Evolutionary conservation across 1,140 invertebrate species (phyloP).

Genomic region (Leptestheria dahalacensis): DNA sequence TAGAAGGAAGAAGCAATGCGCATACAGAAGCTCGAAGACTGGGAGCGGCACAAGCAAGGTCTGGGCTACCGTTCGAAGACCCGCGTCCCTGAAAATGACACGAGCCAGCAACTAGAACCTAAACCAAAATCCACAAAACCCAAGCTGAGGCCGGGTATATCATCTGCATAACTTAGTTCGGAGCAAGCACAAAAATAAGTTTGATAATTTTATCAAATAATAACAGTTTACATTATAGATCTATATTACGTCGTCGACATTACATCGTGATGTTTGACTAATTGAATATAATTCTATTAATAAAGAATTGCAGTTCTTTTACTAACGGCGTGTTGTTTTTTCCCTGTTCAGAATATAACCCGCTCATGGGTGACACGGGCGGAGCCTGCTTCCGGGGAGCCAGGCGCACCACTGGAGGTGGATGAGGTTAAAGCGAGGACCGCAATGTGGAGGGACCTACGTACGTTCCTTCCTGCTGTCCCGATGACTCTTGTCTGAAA

Average conservation of each 20-base stretch:
- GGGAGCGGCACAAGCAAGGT: constrained; percentile 8
- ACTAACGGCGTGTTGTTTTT: background rate
- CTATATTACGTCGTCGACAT: too few relatives aligned
- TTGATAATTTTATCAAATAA: too few relatives aligned
- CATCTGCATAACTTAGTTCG: too few relatives aligned
- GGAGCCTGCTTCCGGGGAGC: background rate
- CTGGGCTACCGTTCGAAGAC: constrained; percentile 5
- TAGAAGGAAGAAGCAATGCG: constrained; percentile 8
- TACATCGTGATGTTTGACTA: too few relatives aligned
- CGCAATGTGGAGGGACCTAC: background rate
- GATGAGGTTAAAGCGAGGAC: constrained; percentile 12
- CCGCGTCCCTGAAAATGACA: background rate
- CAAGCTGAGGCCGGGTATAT: constrained; percentile 1
- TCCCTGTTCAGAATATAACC: constrained; percentile 9
- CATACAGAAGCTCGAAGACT: constrained; percentile 2
- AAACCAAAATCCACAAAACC: constrained; percentile 6
- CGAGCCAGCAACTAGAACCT: background rate
- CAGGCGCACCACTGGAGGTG: background rate
- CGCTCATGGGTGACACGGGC: constrained; percentile 2
- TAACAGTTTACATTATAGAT: too few relatives aligned
- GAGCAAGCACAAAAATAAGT: too few relatives aligned
- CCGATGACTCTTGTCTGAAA: background rate
- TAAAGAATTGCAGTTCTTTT: background rate
- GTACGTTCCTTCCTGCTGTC: background rate
- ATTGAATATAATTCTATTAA: background rate